Conservation (phyloP, 2,797 vertebrate genomes). For the Naso thynnoides region DNA sequence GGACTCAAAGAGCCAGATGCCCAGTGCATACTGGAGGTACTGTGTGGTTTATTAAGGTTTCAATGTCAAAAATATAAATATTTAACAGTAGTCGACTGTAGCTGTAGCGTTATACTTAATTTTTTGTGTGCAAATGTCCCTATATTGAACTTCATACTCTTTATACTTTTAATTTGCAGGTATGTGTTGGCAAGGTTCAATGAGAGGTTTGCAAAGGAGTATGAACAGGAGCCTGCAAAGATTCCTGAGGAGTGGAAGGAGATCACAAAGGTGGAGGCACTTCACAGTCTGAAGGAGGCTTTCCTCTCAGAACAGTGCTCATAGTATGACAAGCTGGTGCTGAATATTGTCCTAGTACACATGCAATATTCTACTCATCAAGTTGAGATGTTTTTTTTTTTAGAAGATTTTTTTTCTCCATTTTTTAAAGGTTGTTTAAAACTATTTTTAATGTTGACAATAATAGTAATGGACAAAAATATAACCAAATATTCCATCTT, state of each 20-base stretch:
- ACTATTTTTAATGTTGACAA: too few species aligned
- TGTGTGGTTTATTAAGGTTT: constrained; percentile 7
- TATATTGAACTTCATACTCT: neutral
- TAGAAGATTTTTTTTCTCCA: neutral
- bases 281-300: constrained; percentile 65
- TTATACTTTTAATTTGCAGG: constrained; percentile 60
- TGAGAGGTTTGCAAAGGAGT: constrained; percentile 73
- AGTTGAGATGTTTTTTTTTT: too few species aligned
- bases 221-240: constrained; percentile 56
- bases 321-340: neutral
- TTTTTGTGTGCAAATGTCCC: neutral
- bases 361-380: too few species aligned
- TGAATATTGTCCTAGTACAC: neutral
- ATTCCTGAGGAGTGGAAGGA: constrained; percentile 77
- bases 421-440: neutral
- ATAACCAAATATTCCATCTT: neutral
- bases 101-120: too few species aligned
- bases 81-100: too few species aligned
- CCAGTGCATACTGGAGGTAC: constrained; percentile 79
- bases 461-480: neutral
- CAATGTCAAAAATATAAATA: neutral
- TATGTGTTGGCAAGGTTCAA: constrained; percentile 79
- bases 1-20: constrained; percentile 38
- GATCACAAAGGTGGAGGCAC: constrained; percentile 74
- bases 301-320: constrained; percentile 34